Percentiles rank a stretch among this genome's conserved stretches.
Conservation (phyloP, 2,113 vertebrate genomes). For the Percina caprodes region DNA sequence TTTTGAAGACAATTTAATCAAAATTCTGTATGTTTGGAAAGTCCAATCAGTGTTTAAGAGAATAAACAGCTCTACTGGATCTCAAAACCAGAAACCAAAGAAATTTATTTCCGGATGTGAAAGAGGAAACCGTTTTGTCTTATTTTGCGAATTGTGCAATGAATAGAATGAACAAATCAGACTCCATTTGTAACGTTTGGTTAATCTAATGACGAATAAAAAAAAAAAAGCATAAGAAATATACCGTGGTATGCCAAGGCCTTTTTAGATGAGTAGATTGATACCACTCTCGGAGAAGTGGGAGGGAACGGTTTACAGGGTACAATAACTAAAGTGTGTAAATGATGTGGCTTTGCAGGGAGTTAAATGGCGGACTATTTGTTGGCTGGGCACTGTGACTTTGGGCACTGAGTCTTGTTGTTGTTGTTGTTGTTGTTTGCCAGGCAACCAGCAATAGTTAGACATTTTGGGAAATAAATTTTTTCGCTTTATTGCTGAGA, state of each 20-base stretch:
- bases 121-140: background rate
- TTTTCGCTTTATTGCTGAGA: background rate
- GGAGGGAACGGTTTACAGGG: background rate
- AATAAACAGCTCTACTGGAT: background rate
- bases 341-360: background rate
- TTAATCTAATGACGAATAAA: too few species aligned
- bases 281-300: background rate
- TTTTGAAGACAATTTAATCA: slow-evolving; percentile 2
- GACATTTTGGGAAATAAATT: background rate
- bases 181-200: too few species aligned
- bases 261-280: background rate
- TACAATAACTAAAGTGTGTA: background rate
- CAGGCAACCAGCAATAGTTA: background rate
- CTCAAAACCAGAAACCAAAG: background rate
- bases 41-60: background rate
- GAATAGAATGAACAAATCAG: too few species aligned
- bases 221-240: too few species aligned
- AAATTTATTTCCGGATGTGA: background rate
- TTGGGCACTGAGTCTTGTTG: background rate
- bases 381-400: background rate
- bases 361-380: background rate
- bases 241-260: too few species aligned
- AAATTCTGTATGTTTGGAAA: background rate
- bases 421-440: background rate
- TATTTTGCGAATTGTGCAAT: too few species aligned